A percentile compares a stretch with the other conserved stretches of the same genome.
Conservation (phyloP, 2,797 vertebrate genomes). For the Anomalospiza imberbis region DNA sequence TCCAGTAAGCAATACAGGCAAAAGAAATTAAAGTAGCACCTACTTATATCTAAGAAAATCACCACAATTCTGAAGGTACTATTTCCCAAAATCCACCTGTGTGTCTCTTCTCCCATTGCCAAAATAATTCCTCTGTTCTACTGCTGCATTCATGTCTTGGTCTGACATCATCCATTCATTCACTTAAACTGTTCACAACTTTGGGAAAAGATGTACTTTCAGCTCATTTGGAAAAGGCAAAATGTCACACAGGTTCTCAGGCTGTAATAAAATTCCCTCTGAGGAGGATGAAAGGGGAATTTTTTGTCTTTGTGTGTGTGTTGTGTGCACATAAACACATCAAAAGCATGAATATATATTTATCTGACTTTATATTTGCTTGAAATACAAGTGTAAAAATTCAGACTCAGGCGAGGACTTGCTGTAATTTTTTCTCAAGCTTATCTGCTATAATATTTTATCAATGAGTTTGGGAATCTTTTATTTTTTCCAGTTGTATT, state of each 20-base stretch:
- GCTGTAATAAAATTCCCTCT: neutral
- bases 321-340: neutral
- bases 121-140: neutral
- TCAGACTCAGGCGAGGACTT: neutral
- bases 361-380: neutral
- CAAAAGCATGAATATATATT: neutral
- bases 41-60: neutral
- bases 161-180: neutral
- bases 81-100: neutral
- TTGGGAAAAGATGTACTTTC: neutral
- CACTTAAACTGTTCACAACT: neutral
- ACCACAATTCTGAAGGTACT: neutral
- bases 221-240: neutral
- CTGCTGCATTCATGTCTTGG: neutral
- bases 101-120: neutral
- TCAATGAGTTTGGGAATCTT: neutral
- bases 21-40: neutral
- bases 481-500: neutral
- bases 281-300: neutral
- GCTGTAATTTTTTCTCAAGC: neutral
- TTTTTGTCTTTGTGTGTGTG: neutral
- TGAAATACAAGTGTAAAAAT: neutral
- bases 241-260: neutral
- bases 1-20: neutral
- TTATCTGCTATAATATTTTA: neutral